A percentile compares a stretch with the other conserved stretches of the same genome.
Evolutionary conservation across 2,797 vertebrate species (phyloP).

Genomic region (Manis pentadactyla): DNA sequence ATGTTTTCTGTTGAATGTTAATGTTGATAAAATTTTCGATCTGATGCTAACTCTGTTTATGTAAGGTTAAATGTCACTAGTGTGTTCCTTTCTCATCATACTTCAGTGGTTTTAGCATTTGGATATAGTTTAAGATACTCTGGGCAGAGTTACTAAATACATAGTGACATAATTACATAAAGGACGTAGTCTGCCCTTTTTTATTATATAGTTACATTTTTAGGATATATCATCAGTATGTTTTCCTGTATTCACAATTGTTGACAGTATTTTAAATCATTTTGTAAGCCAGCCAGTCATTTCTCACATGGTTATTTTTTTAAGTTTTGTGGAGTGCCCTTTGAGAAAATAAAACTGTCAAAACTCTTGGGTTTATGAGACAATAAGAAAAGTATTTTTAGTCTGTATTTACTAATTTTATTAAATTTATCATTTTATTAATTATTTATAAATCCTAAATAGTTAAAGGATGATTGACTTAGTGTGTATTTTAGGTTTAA

Average conservation of each 20-base stretch:
- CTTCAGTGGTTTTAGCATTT: neutral
- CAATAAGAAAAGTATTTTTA: conserved; percentile 25
- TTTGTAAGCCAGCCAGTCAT: neutral
- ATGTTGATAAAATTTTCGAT: neutral
- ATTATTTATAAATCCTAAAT: neutral
- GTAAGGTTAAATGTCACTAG: neutral
- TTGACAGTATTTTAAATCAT: neutral
- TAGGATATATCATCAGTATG: neutral
- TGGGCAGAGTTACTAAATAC: neutral
- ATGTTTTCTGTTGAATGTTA: neutral
- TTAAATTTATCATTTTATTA: neutral
- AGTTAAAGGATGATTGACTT: neutral
- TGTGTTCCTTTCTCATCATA: neutral
- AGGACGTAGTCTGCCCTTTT: neutral
- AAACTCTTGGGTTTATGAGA: neutral
- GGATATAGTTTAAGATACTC: neutral
- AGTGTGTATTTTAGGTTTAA: neutral
- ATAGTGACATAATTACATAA: neutral
- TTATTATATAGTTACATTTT: neutral
- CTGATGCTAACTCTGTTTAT: neutral
- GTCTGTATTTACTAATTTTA: neutral
- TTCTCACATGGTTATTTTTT: neutral
- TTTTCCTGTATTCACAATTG: neutral
- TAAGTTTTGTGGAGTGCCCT: neutral
- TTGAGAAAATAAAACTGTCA: conserved; percentile 40